Base-by-base conservation (phyloP, 2,888 invertebrate species). In the Chydorus sphaericus region DNA sequence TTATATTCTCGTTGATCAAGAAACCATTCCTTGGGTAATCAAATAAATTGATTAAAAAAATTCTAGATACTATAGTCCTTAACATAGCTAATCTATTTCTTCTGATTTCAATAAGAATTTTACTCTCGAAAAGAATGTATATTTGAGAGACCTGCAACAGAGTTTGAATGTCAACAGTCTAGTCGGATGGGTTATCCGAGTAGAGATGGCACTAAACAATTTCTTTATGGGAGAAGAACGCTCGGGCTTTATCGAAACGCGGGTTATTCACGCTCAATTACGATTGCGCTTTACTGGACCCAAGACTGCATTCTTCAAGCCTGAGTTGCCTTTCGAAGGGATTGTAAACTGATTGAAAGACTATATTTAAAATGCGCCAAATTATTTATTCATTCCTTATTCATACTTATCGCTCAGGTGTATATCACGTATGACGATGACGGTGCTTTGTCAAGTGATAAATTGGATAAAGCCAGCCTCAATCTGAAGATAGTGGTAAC, bases 281-380 rank as follows among this genome's bases (percentile, higher is more conserved):
- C 67, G 67, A 56, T 64, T 77, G 3, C 64, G 67, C 56, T 74
- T 76, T 63, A 66, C 77, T 2, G 75, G 75, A 2, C 67, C 71
- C 28, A 64, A 65, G 26, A 71, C 75, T 2, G 66, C 73, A 57
- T 69, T 75, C 33, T 77, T 76, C 64, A 76, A 75, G 62, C 76
- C 77, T 8, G 71, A 72, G 52, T 69, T 74, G 62, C 70, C 72
- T 1, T 70, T 76, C 62, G 68, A 69, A 52, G 68, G 71, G 26
- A n/a, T n/a, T n/a, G n/a, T n/a, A n/a, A n/a, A n/a, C n/a, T n/a
- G n/a, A n/a, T n/a, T n/a, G n/a, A n/a, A n/a, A n/a, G n/a, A n/a
- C n/a, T n/a, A n/a, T n/a, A n/a, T n/a, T n/a, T n/a, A n/a, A n/a
- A n/a, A n/a, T n/a, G n/a, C n/a, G n/a, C n/a, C n/a, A n/a, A n/a